Base-by-base conservation (phyloP, 2,797 vertebrate genomes). In the Tapirus indicus region DNA sequence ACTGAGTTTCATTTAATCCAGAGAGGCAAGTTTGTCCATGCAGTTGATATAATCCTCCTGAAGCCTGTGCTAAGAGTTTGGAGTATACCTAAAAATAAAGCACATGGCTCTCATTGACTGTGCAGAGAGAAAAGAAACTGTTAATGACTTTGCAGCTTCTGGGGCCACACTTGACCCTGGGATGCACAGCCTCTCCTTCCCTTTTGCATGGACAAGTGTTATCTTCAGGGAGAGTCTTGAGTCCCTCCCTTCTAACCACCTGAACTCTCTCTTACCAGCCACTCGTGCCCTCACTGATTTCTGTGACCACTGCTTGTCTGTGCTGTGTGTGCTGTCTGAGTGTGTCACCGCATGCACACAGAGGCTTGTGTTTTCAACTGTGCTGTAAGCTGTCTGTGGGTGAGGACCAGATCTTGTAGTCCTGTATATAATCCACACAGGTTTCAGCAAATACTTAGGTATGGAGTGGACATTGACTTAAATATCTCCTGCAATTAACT, bases 11-110 rank as follows among this genome's bases (percentile, higher is more conserved):
- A 98, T 98, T 4, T 98, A 98, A 29, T 98, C 21, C 93, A 98
- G 69, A 32, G 88, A 35, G 41, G 99, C 99, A 7, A 99, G 62
- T 80, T 99, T 99, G 1, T 99, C 99, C 99, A 99, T 99, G 98
- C 99, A 99, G 0, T 20, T 44, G 4, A 99, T 0, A 3, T 99
- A 99, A 86, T 99, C 99, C 3, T 99, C 99, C 85, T 99, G 99
- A 96, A 99, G 98, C 85, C 99, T 99, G 97, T 99, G 99, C 74
- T 98, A 98, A 94, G 96, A 98, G 94, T 99, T 99, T 47, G 75
- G 75, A 91, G 99, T 99, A 2, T 99, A 99, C 95, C 99, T 99
- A 95, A 0, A 56, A 58, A 90, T 5, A 52, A 83, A 38, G 7
- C 35, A 93, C 2, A 20, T 0, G 32, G 41, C 3, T 32, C 44